Base-by-base conservation (phyloP, 2,888 invertebrate genomes). In the Tholera decimalis region DNA sequence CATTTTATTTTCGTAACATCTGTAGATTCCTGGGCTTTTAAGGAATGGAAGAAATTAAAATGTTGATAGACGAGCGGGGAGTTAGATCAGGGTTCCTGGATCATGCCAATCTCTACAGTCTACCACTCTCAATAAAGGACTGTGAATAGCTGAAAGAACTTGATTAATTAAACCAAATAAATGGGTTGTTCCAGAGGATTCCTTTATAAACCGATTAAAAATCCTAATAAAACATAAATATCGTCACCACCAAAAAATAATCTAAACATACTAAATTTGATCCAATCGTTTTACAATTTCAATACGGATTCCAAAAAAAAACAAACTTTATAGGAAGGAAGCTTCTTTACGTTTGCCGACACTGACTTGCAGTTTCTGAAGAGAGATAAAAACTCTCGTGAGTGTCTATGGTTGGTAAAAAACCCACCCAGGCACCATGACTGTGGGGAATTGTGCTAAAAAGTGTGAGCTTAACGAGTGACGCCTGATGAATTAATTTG, bases 401-500 rank as follows among this genome's bases (percentile, higher is more conserved):
- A 30, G 73, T 59, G 58, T 65, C 71, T 50, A 76, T 74, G 68
- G 68, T 58, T 57, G 18, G 53, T 77, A 82, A 85, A 87, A 87
- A 88, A 89, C 88, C 85, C 87, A 85, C 82, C 83, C 79, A 77
- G 64, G 56, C 70, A 76, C 75, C 73, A 86, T 93, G 93, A 92
- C 90, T 88, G 8, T 78, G 51, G 56, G 69, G 77, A 85, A 78
- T 53, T 50, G 50, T 63, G 85, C 80, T 76, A 80, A 84, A 84
- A 86, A 84, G 85, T 84, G 80, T 77, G 82, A 85, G 86, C 74
- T 71, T 92, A 89, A 92, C 89, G 77, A 92, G 89, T 69, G 80
- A 50, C 82, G 83, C 82, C 85, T 92, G 93, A 94, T 87, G 88
- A 76, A 81, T 92, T 91, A 89, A 93, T 93, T 91, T 80, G 62